Base-by-base conservation (phyloP, 2,888 invertebrate genomes). In the Ditylenchus weischeri region DNA sequence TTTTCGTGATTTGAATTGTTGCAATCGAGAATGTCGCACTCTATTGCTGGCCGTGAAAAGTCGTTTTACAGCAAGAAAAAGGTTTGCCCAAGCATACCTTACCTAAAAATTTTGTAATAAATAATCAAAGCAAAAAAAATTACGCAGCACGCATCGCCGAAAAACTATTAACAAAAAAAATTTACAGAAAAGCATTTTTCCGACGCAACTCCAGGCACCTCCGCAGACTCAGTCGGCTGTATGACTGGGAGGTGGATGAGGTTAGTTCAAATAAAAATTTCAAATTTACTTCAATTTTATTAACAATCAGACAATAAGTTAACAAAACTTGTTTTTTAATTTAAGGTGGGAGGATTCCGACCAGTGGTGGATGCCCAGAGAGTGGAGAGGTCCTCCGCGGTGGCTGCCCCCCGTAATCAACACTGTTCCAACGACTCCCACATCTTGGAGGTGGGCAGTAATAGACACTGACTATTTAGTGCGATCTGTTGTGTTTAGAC, bases 201-300 rank as follows among this genome's bases (percentile, higher is more conserved):
- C 74, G 74, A 19, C 72, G 79, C 57, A 81, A 81, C 69, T 81
- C 81, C 18, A 73, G 79, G 0, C 75, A 77, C 23, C 71, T 81
- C 0, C 75, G 80, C 1, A 69, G 81, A 11, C 70, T 81, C 35
- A 74, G 72, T 11, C 62, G 81, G n/a, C 74, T 78, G 50, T 81
- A 82, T 65, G 81, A 81, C 68, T 81, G 81, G 81, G 80, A 81
- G 61, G 77, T 80, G 62, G 77, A 77, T 61, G 79, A 79, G 36
- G 29, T 29, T 29, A 29, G 29, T 29, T 4, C 29, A 29, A 29
- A 29, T 29, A 4, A 29, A 29, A 74, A 77, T 29, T 29, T 29
- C 29, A 29, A 29, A 2, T 29, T 29, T 4, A 29, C 3, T 5
- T 29, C 29, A 29, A 29, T 29, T 4, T 29, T 29, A 29, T 29